phyloP scores from a whole-genome alignment of 2,113 vertebrate genomes.

The Protomyctophum bolini region DNA sequence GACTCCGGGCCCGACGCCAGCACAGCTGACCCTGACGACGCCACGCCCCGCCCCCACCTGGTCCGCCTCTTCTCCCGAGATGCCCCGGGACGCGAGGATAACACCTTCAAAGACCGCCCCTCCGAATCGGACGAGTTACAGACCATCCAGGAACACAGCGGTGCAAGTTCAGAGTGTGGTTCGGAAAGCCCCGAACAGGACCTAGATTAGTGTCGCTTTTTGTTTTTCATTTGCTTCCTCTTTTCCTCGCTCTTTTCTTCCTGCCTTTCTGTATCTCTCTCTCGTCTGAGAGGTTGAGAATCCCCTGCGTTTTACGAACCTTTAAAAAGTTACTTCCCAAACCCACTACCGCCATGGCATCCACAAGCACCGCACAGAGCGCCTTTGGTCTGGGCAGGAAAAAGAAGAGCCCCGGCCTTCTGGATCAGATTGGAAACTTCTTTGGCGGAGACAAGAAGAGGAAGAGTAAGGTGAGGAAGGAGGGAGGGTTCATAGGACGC shows the following conservation, averaged over 20 bases:
- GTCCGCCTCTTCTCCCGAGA: conserved; percentile 99
- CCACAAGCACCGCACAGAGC: conserved; percentile 90
- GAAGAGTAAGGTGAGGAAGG: conserved; percentile 96
- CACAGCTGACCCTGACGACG: conserved; percentile 85
- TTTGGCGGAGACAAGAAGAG: conserved; percentile 95
- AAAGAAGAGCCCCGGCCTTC: conserved; percentile 91
- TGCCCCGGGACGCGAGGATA: conserved; percentile 98
- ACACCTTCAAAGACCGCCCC: conserved; percentile 99
- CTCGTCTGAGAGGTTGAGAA: conserved; percentile 50
- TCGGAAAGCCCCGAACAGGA: conserved; percentile 89
- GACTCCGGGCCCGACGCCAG: conserved; percentile 85
- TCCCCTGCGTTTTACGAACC: conserved; percentile 64
- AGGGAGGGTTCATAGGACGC: conserved; percentile 41
- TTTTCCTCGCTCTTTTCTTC: conserved; percentile 32
- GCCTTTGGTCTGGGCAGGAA: conserved; percentile 82
- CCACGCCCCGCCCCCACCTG: conserved; percentile 93
- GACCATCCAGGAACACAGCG: conserved; percentile 95
- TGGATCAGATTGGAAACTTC: conserved; percentile 97
- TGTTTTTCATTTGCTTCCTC: conserved; percentile 4
- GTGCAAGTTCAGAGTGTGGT: conserved; percentile 83
- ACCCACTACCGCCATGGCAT: conserved; percentile 86
- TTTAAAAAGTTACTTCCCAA: conserved; percentile 42
- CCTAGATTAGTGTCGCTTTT: conserved; percentile 71
- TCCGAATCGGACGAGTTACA: conserved; percentile 98
- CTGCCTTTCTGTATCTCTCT: conserved; percentile 38